A percentile compares a stretch with the other conserved stretches of the same genome.
phyloP scores from a whole-genome alignment of 2,797 vertebrate species.

The Serranus cabrilla region DNA sequence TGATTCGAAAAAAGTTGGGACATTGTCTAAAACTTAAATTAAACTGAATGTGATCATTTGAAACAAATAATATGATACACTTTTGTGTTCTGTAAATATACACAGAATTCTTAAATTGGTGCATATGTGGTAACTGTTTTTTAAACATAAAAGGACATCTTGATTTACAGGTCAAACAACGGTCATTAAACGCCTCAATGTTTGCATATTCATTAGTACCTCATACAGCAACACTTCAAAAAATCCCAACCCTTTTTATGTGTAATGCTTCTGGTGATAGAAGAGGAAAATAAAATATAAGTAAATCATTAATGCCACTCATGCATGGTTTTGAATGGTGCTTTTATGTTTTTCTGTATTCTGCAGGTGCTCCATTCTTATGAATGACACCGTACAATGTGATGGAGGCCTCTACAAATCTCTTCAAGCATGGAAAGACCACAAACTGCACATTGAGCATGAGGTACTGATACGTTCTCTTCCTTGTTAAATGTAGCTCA shows the following conservation, averaged over 20 bases:
- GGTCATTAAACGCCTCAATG: too few species aligned
- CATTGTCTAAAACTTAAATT: too few species aligned
- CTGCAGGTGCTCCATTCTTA: constrained; percentile 94
- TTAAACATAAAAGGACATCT: too few species aligned
- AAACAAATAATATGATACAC: too few species aligned
- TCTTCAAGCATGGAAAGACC: constrained; percentile 96
- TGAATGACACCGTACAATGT: constrained; percentile 94
- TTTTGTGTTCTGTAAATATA: too few species aligned
- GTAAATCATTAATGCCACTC: background rate
- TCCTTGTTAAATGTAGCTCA: constrained; percentile 16
- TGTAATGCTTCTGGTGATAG: constrained; percentile 1
- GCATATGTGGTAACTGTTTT: too few species aligned
- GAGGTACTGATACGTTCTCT: constrained; percentile 85
- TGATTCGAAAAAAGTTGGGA: too few species aligned
- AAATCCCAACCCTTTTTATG: background rate
- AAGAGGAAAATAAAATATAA: background rate
- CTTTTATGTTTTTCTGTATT: constrained; percentile 22
- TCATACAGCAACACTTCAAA: too few species aligned
- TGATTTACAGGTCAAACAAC: too few species aligned
- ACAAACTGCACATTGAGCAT: constrained; percentile 98
- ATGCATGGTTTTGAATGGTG: background rate
- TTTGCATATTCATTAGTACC: too few species aligned
- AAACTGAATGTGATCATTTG: too few species aligned
- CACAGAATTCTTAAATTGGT: too few species aligned
- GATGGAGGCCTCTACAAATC: constrained; percentile 94